Evolutionary conservation across 1,140 invertebrate genomes (phyloP).

Genomic region (Drosophila sp.): DNA sequence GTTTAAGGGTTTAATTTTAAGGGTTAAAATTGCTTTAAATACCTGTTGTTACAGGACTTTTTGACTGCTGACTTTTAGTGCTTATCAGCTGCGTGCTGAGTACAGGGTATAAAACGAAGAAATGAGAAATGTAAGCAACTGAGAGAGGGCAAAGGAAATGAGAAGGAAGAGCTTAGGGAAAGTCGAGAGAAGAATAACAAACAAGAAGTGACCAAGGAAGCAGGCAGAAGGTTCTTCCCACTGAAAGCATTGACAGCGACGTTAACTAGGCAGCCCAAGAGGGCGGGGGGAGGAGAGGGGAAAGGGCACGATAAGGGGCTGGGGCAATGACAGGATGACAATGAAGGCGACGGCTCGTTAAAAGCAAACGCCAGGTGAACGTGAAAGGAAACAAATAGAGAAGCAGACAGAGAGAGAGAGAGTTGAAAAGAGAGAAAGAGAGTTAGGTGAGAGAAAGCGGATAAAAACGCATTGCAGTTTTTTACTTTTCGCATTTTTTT

Average conservation of each 20-base stretch:
- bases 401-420: slow-evolving; percentile 8
- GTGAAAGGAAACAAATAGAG: slow-evolving; percentile 11
- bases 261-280: slow-evolving; percentile 12
- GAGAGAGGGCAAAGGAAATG: not conserved
- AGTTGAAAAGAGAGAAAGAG: slow-evolving; percentile 4
- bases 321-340: slow-evolving; percentile 13
- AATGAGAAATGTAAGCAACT: slow-evolving; percentile 37
- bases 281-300: too few relatives aligned
- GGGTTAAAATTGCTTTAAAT: too few relatives aligned
- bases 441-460: not conserved
- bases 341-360: slow-evolving; percentile 59
- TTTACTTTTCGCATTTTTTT: slow-evolving; percentile 1
- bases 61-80: not conserved
- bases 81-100: not conserved
- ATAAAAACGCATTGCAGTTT: slow-evolving; percentile 60
- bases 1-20: too few relatives aligned
- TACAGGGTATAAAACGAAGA: slow-evolving; percentile 36
- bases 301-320: not conserved
- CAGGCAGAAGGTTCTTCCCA: slow-evolving; percentile 5
- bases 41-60: too few relatives aligned
- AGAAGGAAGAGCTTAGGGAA: slow-evolving; percentile 10
- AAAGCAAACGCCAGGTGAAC: slow-evolving; percentile 61
- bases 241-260: slow-evolving; percentile 33
- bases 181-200: slow-evolving; percentile 33
- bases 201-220: slow-evolving; percentile 22